A percentile compares a stretch with the other conserved stretches of the same genome.
phyloP scores from a whole-genome alignment of 2,797 vertebrate species.

The Aldrovandia affinis region DNA sequence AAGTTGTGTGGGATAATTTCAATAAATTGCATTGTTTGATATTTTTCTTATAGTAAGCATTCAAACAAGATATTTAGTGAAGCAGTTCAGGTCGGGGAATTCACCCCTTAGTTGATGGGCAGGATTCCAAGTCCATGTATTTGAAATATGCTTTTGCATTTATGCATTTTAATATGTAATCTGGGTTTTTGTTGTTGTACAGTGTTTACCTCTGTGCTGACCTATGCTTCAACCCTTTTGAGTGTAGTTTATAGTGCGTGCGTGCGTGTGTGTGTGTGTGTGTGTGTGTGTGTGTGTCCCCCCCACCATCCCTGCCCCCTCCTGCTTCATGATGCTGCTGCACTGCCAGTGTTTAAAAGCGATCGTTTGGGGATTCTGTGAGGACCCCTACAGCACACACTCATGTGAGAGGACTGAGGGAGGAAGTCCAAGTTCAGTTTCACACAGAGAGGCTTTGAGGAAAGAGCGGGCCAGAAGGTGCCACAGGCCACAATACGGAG shows the following conservation, averaged over 20 bases:
- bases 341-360: neutral
- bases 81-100: neutral
- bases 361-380: neutral
- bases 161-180: neutral
- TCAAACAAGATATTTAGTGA: neutral
- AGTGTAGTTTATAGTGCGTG: too few species aligned
- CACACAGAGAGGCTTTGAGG: neutral
- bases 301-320: too few species aligned
- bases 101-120: too few species aligned
- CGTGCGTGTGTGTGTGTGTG: too few species aligned
- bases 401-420: neutral
- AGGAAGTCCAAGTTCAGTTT: neutral
- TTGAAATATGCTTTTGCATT: too few species aligned
- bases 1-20: neutral
- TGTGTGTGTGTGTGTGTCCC: too few species aligned
- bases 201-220: too few species aligned
- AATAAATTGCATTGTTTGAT: neutral
- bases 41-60: neutral
- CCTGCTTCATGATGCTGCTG: neutral
- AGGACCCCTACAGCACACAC: neutral
- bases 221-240: too few species aligned
- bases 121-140: too few species aligned
- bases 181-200: too few species aligned
- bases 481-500: too few species aligned
- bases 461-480: neutral